Base-by-base conservation (phyloP, 53 echinoderm and acorn worm species). In the Antedon mediterranea region DNA sequence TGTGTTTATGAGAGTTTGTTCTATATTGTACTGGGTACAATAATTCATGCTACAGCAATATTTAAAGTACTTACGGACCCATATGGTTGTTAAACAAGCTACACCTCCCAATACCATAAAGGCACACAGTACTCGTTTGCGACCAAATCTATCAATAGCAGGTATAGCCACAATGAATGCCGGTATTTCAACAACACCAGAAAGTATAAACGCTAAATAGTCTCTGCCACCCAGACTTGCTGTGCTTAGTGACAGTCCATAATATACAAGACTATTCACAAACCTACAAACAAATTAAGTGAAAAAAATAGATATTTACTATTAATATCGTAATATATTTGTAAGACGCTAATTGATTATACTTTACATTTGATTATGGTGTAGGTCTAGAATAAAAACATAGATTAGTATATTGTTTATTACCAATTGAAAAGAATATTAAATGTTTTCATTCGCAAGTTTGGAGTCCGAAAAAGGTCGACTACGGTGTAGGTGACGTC, bases 21-120 rank as follows among this genome's bases (percentile, higher is more conserved):
- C n/a, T n/a, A n/a, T n/a, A n/a, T n/a, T n/a, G n/a, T n/a, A n/a
- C n/a, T n/a, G n/a, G n/a, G n/a, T n/a, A n/a, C n/a, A n/a, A n/a
- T n/a, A n/a, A n/a, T n/a, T n/a, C n/a, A n/a, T n/a, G n/a, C n/a
- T n/a, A n/a, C n/a, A n/a, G n/a, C n/a, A n/a, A n/a, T n/a, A n/a
- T n/a, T n/a, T n/a, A n/a, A n/a, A n/a, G n/a, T n/a, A n/a, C n/a
- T 78, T 84, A 93, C 93, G 79, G 31, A 90, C 79, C 33, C 87
- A 85, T 32, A 85, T 85, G 4, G 93, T 93, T n/a, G 78, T 30
- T 14, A 93, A 41, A 77, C 90, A 90, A 18, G 90, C 82, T 0
- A 84, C 79, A 18, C 90, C 93, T 0, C 88, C 90, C 42, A 90
- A 77, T 4, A 93, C 73, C 57, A 85, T 85, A 32, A 71, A 85